phyloP scores from a whole-genome alignment of 1,140 invertebrate species.

The Hycleus phaleratus region DNA sequence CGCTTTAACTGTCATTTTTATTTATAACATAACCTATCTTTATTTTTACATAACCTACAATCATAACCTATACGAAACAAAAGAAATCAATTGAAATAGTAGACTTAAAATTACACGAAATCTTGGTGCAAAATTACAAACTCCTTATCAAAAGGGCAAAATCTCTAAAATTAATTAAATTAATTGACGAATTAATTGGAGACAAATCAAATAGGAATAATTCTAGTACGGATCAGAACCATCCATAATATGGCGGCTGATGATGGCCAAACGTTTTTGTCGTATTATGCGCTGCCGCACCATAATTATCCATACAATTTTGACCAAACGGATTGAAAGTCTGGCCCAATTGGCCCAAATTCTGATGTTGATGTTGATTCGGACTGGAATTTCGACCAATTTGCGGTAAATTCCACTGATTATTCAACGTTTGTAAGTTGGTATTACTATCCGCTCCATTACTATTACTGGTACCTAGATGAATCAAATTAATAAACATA shows the following conservation, averaged over 20 bases:
- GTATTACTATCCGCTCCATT: constrained; percentile 23
- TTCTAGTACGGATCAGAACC: constrained; percentile 20
- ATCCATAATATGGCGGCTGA: constrained; percentile 29
- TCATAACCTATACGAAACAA: no score
- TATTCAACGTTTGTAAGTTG: constrained; percentile 10
- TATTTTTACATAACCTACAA: no score
- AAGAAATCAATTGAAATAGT: no score
- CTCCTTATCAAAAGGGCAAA: no score
- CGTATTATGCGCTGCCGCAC: constrained; percentile 24
- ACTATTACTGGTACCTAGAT: constrained; percentile 25
- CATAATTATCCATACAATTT: constrained; percentile 22
- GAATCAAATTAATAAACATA: background rate
- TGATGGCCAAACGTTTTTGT: constrained; percentile 28
- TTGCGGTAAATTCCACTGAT: constrained; percentile 24
- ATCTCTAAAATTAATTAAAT: no score
- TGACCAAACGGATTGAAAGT: constrained; percentile 26
- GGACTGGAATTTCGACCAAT: constrained; percentile 28
- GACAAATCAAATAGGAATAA: no score
- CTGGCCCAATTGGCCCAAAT: constrained; percentile 24
- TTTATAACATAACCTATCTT: no score
- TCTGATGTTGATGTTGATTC: constrained; percentile 14
- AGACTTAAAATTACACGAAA: no score
- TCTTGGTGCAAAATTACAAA: no score
- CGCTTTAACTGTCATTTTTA: no score
- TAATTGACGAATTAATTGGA: no score